Base-by-base conservation (phyloP, 2,113 vertebrate genomes). In the Perca fluviatilis region DNA sequence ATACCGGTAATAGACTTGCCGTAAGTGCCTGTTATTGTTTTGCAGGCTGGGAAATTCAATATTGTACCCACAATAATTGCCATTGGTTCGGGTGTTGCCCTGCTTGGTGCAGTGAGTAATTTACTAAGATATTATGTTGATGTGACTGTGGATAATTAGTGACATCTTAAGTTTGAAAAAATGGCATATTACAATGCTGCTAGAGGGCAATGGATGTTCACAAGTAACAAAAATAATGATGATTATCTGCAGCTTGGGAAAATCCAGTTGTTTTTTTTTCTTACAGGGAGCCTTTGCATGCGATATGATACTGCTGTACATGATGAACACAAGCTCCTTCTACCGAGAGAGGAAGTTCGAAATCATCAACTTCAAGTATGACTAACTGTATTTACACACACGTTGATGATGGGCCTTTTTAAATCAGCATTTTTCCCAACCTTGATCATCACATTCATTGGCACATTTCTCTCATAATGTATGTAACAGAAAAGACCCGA, bases 321-420 rank as follows among this genome's bases (percentile, higher is more conserved):
- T 99, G 90, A 97, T 98, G 94, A 97, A 96, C 92, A 98, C 97
- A 10, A 98, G 98, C 79, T 96, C 97, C 51, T 97, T 97, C 78
- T 99, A 99, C 86, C 83, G 98, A 53, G 95, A 97, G 78, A 98
- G 95, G 89, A 99, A 99, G 86, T 99, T 97, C 9, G 98, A 99
- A 91, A 95, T 96, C 94, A 96, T 96, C 47, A 97, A 95, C 96
- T 97, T 96, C 10, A 97, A 96, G 97, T 98, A 95, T 79, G 96
- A 81, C 14, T 33, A 5, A 7, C 9, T 76, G n/a, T 16, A 3
- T 58, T 53, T 21, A 63, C 13, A 72, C 46, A 46, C n/a, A 21
- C 4, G 11, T 11, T 4, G 16, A 61, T 5, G 30, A 16, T 25
- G 6, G 1, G 0, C 6, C 16, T 58, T 54, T 49, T 75, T 23